A percentile compares a stretch with the other conserved stretches of the same genome.
These are phyloP conservation scores for Maniola hyperantus DNA, from an alignment of 2,888 invertebrate genomes.

Conservation along the genomic window DNA sequence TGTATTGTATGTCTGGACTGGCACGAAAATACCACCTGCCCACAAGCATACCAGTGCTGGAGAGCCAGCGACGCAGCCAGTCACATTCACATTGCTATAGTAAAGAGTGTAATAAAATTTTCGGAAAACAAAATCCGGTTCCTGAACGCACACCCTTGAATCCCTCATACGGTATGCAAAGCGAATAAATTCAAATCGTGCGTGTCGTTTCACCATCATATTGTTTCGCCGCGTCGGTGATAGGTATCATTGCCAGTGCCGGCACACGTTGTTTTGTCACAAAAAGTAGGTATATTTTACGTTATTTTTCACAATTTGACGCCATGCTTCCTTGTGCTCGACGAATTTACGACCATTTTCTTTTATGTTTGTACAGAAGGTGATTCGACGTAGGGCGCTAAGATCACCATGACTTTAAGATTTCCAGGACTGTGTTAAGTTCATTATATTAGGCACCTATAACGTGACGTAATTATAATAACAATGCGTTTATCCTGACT, in stretches of 20 bases:
- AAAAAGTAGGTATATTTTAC: slow-evolving; percentile 43
- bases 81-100: too few relatives aligned
- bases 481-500: too few relatives aligned
- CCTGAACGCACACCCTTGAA: background rate
- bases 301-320: slow-evolving; percentile 22
- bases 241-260: slow-evolving; percentile 33
- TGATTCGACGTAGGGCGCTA: slow-evolving; percentile 3
- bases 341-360: slow-evolving; percentile 21
- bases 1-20: too few relatives aligned
- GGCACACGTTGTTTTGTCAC: slow-evolving; percentile 64
- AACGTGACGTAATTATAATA: too few relatives aligned
- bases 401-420: background rate
- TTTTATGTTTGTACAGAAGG: slow-evolving; percentile 16
- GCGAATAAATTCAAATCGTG: slow-evolving; percentile 61
- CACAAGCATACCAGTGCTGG: too few relatives aligned
- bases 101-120: too few relatives aligned
- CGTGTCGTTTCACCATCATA: slow-evolving; percentile 44
- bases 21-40: too few relatives aligned
- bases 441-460: background rate
- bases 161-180: slow-evolving; percentile 40
- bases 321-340: slow-evolving; percentile 16
- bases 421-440: background rate
- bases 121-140: slow-evolving; percentile 1
- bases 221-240: slow-evolving; percentile 56
- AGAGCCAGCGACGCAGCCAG: too few relatives aligned